Percentiles rank a stretch among this genome's conserved stretches.
phyloP scores from a whole-genome alignment of 1,140 invertebrate genomes.

The Trachymyrmex septentrionalis region DNA sequence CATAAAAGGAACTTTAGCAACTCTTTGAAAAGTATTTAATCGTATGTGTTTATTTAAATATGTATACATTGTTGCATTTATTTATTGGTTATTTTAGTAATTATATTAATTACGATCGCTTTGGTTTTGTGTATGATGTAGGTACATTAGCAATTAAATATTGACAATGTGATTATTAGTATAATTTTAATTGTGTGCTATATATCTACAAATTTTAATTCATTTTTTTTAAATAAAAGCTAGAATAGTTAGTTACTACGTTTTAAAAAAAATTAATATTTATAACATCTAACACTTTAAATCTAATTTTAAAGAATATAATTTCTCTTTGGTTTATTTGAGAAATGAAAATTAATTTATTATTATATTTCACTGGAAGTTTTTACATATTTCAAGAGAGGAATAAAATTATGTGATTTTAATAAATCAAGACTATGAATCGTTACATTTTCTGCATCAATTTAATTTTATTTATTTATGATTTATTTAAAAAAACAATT shows the following conservation, averaged over 20 bases:
- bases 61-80: background rate
- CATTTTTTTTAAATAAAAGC: background rate
- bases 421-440: slow-evolving; percentile 20
- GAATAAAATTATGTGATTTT: slow-evolving; percentile 11
- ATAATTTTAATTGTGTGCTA: slow-evolving; percentile 4
- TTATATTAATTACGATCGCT: background rate
- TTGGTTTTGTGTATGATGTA: background rate
- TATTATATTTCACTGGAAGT: background rate
- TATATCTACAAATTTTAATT: background rate
- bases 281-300: background rate
- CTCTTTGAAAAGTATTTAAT: background rate
- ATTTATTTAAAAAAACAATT: slow-evolving; percentile 23
- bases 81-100: background rate
- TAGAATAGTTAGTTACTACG: background rate
- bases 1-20: background rate
- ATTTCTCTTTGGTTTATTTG: background rate
- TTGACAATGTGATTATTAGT: background rate
- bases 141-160: background rate
- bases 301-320: background rate
- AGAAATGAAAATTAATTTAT: slow-evolving; percentile 8
- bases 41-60: background rate
- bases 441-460: background rate
- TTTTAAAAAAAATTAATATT: background rate
- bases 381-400: background rate
- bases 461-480: slow-evolving; percentile 9